These are phyloP conservation scores for Aldabrachelys gigantea DNA, from an alignment of 2,113 vertebrate species.

Conservation along the genomic window DNA sequence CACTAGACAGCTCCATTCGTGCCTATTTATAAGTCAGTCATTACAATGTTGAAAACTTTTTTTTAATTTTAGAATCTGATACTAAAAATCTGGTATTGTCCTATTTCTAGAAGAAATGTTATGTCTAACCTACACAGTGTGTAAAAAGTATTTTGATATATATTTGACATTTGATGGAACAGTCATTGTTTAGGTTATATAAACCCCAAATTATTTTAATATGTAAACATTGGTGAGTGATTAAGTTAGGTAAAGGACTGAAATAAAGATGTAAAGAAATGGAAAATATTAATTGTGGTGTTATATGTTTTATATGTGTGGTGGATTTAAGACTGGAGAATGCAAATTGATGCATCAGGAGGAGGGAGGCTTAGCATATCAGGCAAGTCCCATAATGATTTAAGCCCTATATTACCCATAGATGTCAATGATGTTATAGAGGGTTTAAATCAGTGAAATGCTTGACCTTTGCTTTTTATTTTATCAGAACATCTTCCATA, in stretches of 20 bases:
- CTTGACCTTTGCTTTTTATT: not conserved
- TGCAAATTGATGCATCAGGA: not conserved
- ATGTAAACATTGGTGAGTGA: not conserved
- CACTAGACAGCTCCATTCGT: not conserved
- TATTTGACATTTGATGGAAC: not conserved
- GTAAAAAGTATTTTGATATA: not conserved
- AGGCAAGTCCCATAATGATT: not conserved
- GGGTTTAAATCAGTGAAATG: not conserved
- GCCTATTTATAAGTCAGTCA: not conserved
- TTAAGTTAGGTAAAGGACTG: not conserved
- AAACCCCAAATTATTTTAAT: not conserved
- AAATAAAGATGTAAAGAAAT: not conserved
- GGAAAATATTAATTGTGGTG: not conserved
- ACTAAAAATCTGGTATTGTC: not conserved
- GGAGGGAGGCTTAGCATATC: not conserved
- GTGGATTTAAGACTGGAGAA: not conserved
- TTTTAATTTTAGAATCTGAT: not conserved
- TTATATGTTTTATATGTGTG: not conserved
- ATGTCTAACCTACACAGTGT: not conserved
- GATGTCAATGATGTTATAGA: not conserved
- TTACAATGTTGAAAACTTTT: not conserved
- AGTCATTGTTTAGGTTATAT: not conserved
- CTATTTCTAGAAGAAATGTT: not conserved
- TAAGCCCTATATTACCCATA: not conserved
- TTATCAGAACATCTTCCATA: not conserved